A percentile compares a stretch with the other conserved stretches of the same genome.
Evolutionary conservation across 2,113 vertebrate genomes (phyloP).

Genomic region (Struthio camelus): DNA sequence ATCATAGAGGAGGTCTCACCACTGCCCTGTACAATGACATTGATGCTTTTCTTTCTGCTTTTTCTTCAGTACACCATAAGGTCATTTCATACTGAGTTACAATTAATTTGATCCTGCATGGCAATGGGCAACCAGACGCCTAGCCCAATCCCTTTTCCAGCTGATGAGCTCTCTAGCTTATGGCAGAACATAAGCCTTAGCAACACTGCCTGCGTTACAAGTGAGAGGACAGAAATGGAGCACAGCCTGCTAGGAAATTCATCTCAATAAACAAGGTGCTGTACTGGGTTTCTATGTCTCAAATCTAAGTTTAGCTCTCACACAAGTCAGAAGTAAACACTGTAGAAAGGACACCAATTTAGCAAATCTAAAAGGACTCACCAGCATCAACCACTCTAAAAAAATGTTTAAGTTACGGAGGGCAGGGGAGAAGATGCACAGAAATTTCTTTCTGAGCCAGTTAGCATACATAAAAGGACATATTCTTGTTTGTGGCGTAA

Average conservation of each 20-base stretch:
- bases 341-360: not conserved
- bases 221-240: not conserved
- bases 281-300: constrained; percentile 22
- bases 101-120: not conserved
- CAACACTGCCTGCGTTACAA: rapidly evolving
- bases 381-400: not conserved
- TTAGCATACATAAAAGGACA: not conserved
- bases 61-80: not conserved
- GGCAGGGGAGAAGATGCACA: not conserved
- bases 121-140: not conserved
- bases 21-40: not conserved
- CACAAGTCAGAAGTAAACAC: constrained; percentile 32
- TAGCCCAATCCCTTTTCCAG: not conserved
- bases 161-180: not conserved
- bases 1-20: not conserved
- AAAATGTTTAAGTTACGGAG: not conserved
- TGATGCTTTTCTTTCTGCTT: not conserved
- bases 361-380: not conserved
- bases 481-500: not conserved
- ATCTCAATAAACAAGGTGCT: constrained; percentile 49
- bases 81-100: not conserved
- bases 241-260: not conserved
- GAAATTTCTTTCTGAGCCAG: not conserved
- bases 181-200: not conserved
- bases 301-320: constrained; percentile 43